phyloP scores from a whole-genome alignment of 1,140 invertebrate species.

The Drosophila erecta region DNA sequence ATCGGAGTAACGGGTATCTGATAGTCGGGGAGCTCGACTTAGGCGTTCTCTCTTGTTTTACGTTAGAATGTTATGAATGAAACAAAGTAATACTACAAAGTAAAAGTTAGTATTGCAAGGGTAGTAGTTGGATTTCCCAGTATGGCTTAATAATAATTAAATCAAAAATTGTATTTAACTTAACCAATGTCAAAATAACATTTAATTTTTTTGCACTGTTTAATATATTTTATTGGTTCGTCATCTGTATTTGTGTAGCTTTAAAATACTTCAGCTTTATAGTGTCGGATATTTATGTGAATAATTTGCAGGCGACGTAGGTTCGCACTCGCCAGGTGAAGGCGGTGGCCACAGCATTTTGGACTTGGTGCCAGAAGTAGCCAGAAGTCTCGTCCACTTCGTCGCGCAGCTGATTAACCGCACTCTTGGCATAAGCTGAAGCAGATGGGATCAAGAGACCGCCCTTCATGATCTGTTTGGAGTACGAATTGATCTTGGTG shows the following conservation, averaged over 20 bases:
- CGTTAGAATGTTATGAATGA: no score
- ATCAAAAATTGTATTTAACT: no score
- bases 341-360: constrained; percentile 24
- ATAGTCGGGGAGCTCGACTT: no score
- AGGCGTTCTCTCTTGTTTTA: no score
- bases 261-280: neutral
- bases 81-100: no score
- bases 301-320: constrained; percentile 9
- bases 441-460: constrained; percentile 92
- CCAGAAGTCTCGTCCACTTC: constrained; percentile 92
- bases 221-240: neutral
- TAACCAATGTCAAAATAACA: no score
- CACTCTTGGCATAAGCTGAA: constrained; percentile 90
- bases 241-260: no score
- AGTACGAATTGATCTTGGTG: constrained; percentile 95
- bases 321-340: constrained; percentile 52
- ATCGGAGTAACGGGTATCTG: no score
- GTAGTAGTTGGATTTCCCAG: no score
- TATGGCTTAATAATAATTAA: no score
- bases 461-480: constrained; percentile 89
- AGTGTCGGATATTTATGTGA: constrained; percentile 5
- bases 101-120: no score
- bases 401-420: constrained; percentile 91
- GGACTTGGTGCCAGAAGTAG: constrained; percentile 93
- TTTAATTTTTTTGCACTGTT: no score